Evolutionary conservation across 1,140 invertebrate genomes (phyloP).

Genomic region (Plutomurus gul): DNA sequence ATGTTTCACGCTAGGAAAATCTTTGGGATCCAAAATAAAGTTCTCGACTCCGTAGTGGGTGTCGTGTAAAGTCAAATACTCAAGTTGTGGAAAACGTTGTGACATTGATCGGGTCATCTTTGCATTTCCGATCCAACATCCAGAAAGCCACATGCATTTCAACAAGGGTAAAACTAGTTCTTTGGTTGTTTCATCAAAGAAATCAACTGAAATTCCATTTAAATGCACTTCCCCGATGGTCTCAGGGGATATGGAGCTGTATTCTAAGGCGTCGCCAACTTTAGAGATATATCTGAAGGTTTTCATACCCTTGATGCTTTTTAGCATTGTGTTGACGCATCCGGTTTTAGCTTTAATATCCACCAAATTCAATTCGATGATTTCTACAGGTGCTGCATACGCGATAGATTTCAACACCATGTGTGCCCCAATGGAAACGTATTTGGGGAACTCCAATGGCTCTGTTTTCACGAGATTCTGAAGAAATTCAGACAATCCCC

Average conservation of each 20-base stretch:
- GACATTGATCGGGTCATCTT: not conserved
- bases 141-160: not conserved
- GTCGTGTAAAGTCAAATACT: not conserved
- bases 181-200: not conserved
- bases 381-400: not conserved
- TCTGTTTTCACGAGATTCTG: not conserved
- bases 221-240: not conserved
- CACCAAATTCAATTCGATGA: not conserved
- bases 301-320: not conserved
- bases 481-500: not conserved
- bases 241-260: not conserved
- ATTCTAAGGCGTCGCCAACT: not conserved
- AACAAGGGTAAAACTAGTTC: not conserved
- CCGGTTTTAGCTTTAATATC: not conserved
- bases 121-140: not conserved
- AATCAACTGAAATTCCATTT: not conserved
- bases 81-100: not conserved
- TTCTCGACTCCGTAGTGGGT: not conserved
- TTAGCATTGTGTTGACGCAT: not conserved
- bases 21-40: not conserved
- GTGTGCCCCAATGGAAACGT: not conserved
- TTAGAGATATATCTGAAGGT: not conserved
- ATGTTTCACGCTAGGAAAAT: not conserved
- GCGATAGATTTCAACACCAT: not conserved
- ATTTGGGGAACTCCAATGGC: not conserved